Conservation (phyloP, 1,140 invertebrate species). For the Littorina saxatilis region DNA sequence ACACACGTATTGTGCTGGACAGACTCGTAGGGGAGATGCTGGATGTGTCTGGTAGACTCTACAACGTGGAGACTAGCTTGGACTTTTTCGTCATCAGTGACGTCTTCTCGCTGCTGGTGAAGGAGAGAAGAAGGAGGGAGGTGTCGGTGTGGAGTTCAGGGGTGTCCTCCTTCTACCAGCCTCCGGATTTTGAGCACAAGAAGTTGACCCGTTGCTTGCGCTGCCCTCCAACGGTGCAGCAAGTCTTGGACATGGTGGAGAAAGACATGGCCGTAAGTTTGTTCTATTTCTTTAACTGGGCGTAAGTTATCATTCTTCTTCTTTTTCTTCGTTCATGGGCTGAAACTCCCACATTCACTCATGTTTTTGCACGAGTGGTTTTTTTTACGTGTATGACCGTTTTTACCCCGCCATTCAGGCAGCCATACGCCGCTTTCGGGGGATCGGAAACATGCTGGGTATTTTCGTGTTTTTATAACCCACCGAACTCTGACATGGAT, state of each 20-base stretch:
- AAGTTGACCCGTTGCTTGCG: slow-evolving; percentile 1
- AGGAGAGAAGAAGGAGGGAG: neutral
- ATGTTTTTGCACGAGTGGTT: too few species aligned
- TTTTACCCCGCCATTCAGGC: too few species aligned
- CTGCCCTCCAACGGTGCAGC: slow-evolving; percentile 6
- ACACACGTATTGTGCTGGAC: too few species aligned
- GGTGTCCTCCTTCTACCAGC: neutral
- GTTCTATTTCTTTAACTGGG: neutral
- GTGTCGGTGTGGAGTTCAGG: slow-evolving; percentile 20
- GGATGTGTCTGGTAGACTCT: slow-evolving; percentile 2
- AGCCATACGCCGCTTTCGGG: too few species aligned
- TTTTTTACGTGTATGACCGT: too few species aligned
- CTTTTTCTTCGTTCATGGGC: too few species aligned
- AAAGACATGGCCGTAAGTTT: neutral
- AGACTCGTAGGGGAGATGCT: neutral
- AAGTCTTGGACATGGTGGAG: neutral
- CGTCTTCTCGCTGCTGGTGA: neutral
- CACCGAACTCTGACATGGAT: too few species aligned
- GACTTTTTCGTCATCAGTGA: neutral
- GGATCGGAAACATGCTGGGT: too few species aligned
- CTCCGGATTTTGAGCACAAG: neutral
- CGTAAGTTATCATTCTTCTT: too few species aligned
- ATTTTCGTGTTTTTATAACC: too few species aligned
- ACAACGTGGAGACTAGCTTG: slow-evolving; percentile 19
- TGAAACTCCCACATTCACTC: too few species aligned